Evolutionary conservation across 2,888 invertebrate genomes (phyloP).

Genomic region (Tachystola acroxantha): DNA sequence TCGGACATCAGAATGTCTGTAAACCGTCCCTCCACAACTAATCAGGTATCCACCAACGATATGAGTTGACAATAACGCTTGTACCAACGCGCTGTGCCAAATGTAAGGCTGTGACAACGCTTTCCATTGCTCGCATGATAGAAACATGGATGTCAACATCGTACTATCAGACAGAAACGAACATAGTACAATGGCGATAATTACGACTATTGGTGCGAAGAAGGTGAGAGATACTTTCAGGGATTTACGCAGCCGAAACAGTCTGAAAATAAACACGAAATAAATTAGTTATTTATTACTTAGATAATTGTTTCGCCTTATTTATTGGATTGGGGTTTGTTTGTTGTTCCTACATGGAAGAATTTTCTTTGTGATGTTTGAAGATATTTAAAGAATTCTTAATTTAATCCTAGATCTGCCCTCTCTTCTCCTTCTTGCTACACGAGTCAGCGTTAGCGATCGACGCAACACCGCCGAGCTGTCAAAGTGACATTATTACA

Average conservation of each 20-base stretch:
- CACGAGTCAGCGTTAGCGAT: too few relatives aligned
- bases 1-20: constrained; percentile 81
- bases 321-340: constrained; percentile 1
- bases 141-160: constrained; percentile 45
- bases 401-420: too few relatives aligned
- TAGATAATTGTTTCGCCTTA: background rate
- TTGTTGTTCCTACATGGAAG: too few relatives aligned
- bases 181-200: constrained; percentile 48
- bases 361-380: too few relatives aligned
- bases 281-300: constrained; percentile 4
- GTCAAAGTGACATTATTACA: too few relatives aligned
- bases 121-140: constrained; percentile 62
- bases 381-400: too few relatives aligned
- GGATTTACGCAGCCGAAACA: constrained; percentile 72
- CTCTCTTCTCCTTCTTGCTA: too few relatives aligned
- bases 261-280: constrained; percentile 41
- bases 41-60: constrained; percentile 81
- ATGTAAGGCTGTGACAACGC: constrained; percentile 53
- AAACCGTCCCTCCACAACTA: constrained; percentile 80
- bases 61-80: constrained; percentile 81
- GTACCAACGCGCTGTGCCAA: constrained; percentile 82
- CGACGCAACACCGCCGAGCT: too few relatives aligned
- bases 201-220: constrained; percentile 47
- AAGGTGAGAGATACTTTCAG: constrained; percentile 60
- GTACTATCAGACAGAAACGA: constrained; percentile 52